A percentile compares a stretch with the other conserved stretches of the same genome.
phyloP scores from a whole-genome alignment of 2,888 invertebrate genomes.

The Sthenelais limicola region DNA sequence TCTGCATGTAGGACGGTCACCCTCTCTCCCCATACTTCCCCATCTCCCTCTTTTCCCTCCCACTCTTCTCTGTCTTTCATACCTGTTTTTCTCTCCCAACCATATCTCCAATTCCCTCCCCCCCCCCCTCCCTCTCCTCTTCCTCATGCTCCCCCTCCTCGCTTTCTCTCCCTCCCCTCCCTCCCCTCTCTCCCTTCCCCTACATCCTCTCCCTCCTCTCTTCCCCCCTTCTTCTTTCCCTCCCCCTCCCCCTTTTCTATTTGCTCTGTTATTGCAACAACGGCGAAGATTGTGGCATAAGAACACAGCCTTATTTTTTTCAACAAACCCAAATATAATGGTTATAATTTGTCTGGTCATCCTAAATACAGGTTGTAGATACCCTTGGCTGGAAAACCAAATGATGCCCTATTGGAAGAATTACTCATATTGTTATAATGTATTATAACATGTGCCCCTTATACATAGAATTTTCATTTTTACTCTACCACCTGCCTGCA shows the following conservation, averaged over 20 bases:
- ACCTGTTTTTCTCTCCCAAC: not conserved
- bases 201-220: not conserved
- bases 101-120: not conserved
- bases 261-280: not conserved
- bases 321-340: too few relatives aligned
- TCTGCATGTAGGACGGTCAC: not conserved
- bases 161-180: not conserved
- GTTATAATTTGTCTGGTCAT: too few relatives aligned
- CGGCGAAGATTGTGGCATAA: not conserved
- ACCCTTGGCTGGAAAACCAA: too few relatives aligned
- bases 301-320: too few relatives aligned
- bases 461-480: too few relatives aligned
- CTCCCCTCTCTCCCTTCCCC: not conserved
- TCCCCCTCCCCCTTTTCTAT: not conserved
- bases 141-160: not conserved
- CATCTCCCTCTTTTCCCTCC: not conserved
- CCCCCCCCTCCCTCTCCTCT: not conserved
- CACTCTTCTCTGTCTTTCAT: not conserved
- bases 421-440: too few relatives aligned
- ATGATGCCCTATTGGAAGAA: too few relatives aligned
- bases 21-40: not conserved
- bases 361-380: too few relatives aligned
- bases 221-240: not conserved
- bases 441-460: too few relatives aligned
- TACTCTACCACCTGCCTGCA: too few relatives aligned